Evolutionary conservation across 1,140 invertebrate genomes (phyloP).

Genomic region (Saccostrea echinata): DNA sequence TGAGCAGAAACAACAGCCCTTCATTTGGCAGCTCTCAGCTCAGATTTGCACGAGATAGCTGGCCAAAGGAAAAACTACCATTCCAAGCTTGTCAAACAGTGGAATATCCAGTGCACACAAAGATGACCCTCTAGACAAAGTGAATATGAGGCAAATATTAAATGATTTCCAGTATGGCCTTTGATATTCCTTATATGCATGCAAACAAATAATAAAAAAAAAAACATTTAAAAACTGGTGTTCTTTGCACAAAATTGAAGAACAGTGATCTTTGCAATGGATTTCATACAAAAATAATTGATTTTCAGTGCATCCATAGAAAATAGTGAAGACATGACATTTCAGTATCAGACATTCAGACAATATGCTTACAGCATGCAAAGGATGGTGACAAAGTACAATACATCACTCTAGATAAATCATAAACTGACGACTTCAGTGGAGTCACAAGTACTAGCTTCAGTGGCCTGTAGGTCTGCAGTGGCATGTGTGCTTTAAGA

Average conservation of each 20-base stretch:
- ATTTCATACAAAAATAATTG: neutral
- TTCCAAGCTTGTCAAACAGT: constrained; percentile 3
- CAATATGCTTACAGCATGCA: neutral
- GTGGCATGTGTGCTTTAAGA: neutral
- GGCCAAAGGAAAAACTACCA: constrained; percentile 74
- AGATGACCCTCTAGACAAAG: neutral
- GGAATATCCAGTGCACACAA: neutral
- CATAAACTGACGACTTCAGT: neutral
- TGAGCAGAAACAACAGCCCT: constrained; percentile 80
- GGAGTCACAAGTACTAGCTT: neutral
- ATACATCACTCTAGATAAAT: neutral
- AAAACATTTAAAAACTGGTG: neutral
- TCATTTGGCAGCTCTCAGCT: constrained; percentile 84
- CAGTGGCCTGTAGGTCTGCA: neutral
- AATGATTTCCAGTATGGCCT: neutral
- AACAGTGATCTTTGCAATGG: too few species aligned
- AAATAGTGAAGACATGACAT: neutral
- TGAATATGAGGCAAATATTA: neutral
- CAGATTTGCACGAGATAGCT: constrained; percentile 69
- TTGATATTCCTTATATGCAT: neutral
- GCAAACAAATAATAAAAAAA: neutral
- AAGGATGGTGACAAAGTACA: neutral
- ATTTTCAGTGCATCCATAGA: neutral
- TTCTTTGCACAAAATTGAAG: neutral
- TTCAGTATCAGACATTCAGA: too few species aligned